phyloP scores from a whole-genome alignment of 2,113 vertebrate genomes.

The Antennarius striatus region DNA sequence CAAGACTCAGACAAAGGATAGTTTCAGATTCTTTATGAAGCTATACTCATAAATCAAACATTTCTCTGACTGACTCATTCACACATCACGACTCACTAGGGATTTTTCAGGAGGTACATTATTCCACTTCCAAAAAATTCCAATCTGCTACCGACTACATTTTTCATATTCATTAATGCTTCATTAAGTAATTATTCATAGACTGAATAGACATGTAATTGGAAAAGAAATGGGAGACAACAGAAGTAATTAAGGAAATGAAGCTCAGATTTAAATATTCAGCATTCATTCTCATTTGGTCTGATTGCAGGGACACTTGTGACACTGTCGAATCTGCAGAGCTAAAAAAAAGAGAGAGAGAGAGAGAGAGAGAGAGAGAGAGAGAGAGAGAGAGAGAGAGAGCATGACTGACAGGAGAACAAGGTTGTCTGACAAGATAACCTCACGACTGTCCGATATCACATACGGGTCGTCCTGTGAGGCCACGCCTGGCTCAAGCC shows the following conservation, averaged over 20 bases:
- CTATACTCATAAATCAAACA: conserved; percentile 38
- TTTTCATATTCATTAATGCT: conserved; percentile 63
- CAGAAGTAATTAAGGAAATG: conserved; percentile 68
- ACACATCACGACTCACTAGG: conserved; percentile 58
- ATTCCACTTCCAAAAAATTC: conserved; percentile 49
- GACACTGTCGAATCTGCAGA: conserved; percentile 8
- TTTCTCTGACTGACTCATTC: conserved; percentile 47
- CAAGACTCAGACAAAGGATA: conserved; percentile 33
- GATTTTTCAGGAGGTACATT: conserved; percentile 44
- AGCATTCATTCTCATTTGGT: conserved; percentile 42
- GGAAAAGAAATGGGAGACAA: conserved; percentile 60
- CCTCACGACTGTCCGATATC: conserved; percentile 1
- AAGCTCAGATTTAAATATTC: conserved; percentile 62
- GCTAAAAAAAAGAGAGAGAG: too few species aligned
- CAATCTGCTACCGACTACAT: conserved; percentile 54
- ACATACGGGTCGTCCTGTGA: conserved; percentile 5
- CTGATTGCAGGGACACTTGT: conserved; percentile 26
- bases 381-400: too few species aligned
- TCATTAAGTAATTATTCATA: conserved; percentile 74
- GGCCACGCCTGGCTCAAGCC: conserved; percentile 6
- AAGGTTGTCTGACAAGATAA: conserved; percentile 33
- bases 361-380: too few species aligned
- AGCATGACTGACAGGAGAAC: conserved; percentile 18
- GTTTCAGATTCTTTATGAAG: conserved; percentile 37
- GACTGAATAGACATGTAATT: conserved; percentile 61